Conservation (phyloP, 2,888 invertebrate genomes). For the Eupithecia centaureata region DNA sequence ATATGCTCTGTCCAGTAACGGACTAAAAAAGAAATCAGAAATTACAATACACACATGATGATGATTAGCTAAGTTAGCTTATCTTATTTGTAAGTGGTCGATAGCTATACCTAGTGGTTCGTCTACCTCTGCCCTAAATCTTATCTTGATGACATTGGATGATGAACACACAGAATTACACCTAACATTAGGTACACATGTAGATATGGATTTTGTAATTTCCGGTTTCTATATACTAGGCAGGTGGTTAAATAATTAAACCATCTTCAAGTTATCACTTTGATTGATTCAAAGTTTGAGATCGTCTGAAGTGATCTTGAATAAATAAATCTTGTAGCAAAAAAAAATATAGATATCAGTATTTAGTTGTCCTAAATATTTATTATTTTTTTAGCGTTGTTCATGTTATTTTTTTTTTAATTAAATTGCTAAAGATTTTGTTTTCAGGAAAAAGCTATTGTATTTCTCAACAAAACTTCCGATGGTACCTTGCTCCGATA, state of each 20-base stretch:
- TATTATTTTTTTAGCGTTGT: no score
- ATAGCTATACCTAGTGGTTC: not conserved
- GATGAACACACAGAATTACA: not conserved
- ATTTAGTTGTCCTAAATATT: no score
- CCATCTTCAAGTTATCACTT: conserved; percentile 31
- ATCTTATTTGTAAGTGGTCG: not conserved
- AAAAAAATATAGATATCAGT: no score
- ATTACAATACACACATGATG: no score
- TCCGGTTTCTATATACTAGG: conserved; percentile 9
- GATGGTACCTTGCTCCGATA: conserved; percentile 19
- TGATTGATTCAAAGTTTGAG: not conserved
- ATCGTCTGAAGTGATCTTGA: not conserved
- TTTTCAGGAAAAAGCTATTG: no score
- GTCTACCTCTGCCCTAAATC: not conserved
- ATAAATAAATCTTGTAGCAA: not conserved
- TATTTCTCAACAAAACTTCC: no score
- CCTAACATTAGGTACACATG: not conserved
- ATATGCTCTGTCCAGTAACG: not conserved
- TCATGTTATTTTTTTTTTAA: no score
- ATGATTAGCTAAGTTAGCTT: not conserved
- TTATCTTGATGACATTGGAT: conserved; percentile 34
- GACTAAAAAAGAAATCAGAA: no score
- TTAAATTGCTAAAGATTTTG: no score
- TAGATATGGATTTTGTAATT: conserved; percentile 25
- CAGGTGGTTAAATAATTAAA: not conserved